Evolutionary conservation across 2,113 vertebrate species (phyloP), one percentile per base, ranked within the genome.

Genomic region (Planiliza haematocheilus): DNA sequence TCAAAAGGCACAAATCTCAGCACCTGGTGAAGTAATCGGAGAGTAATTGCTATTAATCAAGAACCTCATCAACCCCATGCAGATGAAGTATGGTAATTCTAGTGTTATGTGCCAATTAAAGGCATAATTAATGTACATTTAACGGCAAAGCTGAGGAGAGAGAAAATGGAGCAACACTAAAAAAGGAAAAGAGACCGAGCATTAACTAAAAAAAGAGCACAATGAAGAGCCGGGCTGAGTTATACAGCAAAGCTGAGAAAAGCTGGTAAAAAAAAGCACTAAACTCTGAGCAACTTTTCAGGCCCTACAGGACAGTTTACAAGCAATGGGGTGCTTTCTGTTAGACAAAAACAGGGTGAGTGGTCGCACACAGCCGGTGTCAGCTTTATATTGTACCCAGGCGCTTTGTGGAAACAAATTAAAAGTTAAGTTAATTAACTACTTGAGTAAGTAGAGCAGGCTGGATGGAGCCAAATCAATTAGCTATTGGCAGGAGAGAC

Each of bases 401-500:
- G 39, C 70, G n/a, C 76, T 13, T 72, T 50, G 81, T 81, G 81
- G 70, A 79, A 74, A 76, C 50, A 10, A 83, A 86, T 90, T 86
- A 83, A 88, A 84, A 87, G 86, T 87, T 84, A 74, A 89, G 79
- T 90, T 84, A 91, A 91, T 85, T 88, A 88, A 88, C 84, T 82
- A 85, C 84, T 86, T 71, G 70, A 88, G 82, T 83, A 82, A 88
- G 86, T 85, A 82, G 87, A 88, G 84, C 83, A 77, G 74, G 75
- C 77, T 51, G 78, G 67, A 83, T 61, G 81, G 83, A 90, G 86
- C 89, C 87, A 89, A 86, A 89, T 88, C 86, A 88, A 91, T 91
- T 89, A 91, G 67, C 77, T 80, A 82, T 79, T 89, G 86, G 89
- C 89, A 86, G 61, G 61, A 85, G 86, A 76, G 73, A 78, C 51